Base-by-base conservation (phyloP, 2,888 invertebrate species). In the Hypomecis punctinalis region DNA sequence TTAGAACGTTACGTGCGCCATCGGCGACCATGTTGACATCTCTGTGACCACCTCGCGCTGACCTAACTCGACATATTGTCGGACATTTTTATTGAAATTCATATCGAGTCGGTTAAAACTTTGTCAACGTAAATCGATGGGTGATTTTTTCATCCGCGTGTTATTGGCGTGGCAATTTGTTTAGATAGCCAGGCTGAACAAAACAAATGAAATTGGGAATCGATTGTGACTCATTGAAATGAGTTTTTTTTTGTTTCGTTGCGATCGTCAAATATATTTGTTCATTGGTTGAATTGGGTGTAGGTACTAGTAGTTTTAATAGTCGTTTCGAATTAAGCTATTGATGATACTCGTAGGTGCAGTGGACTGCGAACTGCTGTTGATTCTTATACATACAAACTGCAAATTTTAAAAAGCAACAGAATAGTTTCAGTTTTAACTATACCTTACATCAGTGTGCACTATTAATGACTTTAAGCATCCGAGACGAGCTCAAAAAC, bases 1-100 rank as follows among this genome's bases (percentile, higher is more conserved):
- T 46, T 48, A 46, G 46, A 53, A 55, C 13, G 13, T 23, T 46
- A 52, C 60, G n/a, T 13, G 8, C 11, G 52, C 47, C 35, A 10
- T 47, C 5, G 42, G 53, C 23, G 36, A 36, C 37, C 53, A 51
- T 48, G 60, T 61, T 59, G 63, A 63, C 58, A 54, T 48, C 46
- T 47, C 23, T 23, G 53, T 48, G 37, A 52, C 49, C 55, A 55
- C 46, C 13, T 37, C 37, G 5, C 13, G 13, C 10, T 46, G 61
- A 42, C 23, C 37, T 52, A 40, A 37, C 62, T 35, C 36, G 51
- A 46, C 11, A 58, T 53, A 48, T 53, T 36, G 35, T 42, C 35
- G 10, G n/a, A 49, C 13, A 40, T 37, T 52, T 36, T 57, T 53
- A 53, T 53, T 47, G 36, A 53, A 57, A 53, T 58, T 49, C 49